Evolutionary conservation across 2,797 vertebrate genomes (phyloP), one percentile per base, ranked within the genome.

Genomic region (Hybognathus amarus): DNA sequence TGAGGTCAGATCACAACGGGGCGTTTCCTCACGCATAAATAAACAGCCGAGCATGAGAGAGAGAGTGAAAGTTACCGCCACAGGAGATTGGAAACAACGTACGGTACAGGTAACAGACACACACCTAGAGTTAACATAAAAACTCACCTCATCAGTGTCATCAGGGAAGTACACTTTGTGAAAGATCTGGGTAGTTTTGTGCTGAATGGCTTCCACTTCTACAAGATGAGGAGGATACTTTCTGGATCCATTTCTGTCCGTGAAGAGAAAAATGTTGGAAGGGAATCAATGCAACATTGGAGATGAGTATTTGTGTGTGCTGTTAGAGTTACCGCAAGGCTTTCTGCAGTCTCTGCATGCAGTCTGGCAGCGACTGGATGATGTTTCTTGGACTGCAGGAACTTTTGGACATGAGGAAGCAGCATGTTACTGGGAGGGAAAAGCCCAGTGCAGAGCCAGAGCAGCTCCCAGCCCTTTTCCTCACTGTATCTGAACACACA

Each of bases 101-200:
- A 68, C 1, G n/a, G 6, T 7, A 75, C 11, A 68, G n/a, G 24
- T 74, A 64, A 64, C 40, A 63, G 78, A 45, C 2, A 15, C 52
- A 47, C 22, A 22, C 17, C 45, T 63, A 30, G 38, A 33, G 20
- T 74, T n/a, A 54, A 74, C 45, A 67, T 24, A 30, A 56, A 80
- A 36, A 52, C 77, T 89, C 77, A 99, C 98, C 97, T 99, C 98
- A 3, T 99, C 97, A 0, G 97, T 97, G 77, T 99, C 98, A 8
- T 99, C 97, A 0, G 98, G 98, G 82, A 99, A 99, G 90, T 99
- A 99, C 83, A 99, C 97, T 89, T 99, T 99, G 91, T 99, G 98
- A 93, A 99, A 99, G 89, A 99, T 99, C 92, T 99, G 98, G 0
- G 97, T 99, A 0, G 98, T 99, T 92, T 99, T 99, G 89, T 99